These are phyloP conservation scores for Oscheius onirici DNA, from an alignment of 2,888 invertebrate genomes.

Conservation along the genomic window DNA sequence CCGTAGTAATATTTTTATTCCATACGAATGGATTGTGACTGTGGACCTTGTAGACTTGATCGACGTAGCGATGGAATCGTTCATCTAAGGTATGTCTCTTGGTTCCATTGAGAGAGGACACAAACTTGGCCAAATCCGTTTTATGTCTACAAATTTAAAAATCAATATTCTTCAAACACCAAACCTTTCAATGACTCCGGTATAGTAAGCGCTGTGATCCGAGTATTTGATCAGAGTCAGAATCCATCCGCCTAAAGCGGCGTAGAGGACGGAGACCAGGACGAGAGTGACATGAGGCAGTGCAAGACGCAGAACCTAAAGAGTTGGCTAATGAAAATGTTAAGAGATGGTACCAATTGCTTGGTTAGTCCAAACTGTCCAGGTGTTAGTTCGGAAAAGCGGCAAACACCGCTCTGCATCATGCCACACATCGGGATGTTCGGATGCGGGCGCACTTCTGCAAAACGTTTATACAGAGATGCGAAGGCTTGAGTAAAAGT, in stretches of 20 bases:
- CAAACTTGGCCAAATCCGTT: conserved; percentile 12
- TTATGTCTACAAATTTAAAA: conserved; percentile 12
- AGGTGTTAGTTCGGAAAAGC: conserved; percentile 67
- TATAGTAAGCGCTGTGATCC: conserved; percentile 44
- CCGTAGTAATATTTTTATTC: conserved; percentile 20
- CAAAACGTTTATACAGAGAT: neutral
- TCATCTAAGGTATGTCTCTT: neutral
- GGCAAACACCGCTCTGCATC: conserved; percentile 63
- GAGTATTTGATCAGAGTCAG: conserved; percentile 61
- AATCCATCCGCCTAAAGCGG: conserved; percentile 64
- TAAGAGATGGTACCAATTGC: conserved; percentile 55
- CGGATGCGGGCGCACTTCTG: conserved; percentile 21
- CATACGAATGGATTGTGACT: conserved; percentile 13
- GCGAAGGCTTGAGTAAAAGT: too few relatives aligned
- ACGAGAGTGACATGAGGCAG: conserved; percentile 69
- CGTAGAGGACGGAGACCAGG: conserved; percentile 65
- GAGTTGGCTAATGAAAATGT: neutral
- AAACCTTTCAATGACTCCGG: conserved; percentile 43
- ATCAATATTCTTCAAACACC: neutral
- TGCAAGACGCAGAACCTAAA: conserved; percentile 67
- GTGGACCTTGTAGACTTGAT: conserved; percentile 22
- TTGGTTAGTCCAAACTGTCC: conserved; percentile 71
- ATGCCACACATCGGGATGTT: conserved; percentile 34
- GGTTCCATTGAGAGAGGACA: conserved; percentile 11
- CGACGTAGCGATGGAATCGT: conserved; percentile 8